These are phyloP conservation scores for Ceratina australensis DNA, from an alignment of 1,140 invertebrate genomes.

Conservation along the genomic window DNA sequence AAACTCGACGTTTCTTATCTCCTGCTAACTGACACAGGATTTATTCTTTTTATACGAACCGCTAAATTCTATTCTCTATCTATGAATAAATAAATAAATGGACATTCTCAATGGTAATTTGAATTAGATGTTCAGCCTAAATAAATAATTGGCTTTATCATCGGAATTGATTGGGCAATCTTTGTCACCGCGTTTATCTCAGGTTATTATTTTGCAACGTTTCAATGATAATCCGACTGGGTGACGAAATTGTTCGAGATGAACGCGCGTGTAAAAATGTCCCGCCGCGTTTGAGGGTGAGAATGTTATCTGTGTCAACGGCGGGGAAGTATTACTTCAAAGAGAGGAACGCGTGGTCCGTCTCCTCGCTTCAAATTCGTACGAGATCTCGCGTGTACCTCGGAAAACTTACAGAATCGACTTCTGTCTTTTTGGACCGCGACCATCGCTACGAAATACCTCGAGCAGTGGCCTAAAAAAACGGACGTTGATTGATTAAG, in stretches of 20 bases:
- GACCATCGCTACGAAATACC: conserved; percentile 10
- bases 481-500: conserved; percentile 7
- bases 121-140: neutral
- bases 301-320: neutral
- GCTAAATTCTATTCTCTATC: too few relatives aligned
- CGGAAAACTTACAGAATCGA: neutral
- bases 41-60: too few relatives aligned
- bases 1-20: too few relatives aligned
- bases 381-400: neutral
- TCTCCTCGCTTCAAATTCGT: neutral
- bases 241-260: neutral
- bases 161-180: neutral
- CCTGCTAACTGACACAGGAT: too few relatives aligned
- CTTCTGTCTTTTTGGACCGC: neutral
- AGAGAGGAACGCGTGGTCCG: neutral
- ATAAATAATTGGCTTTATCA: neutral
- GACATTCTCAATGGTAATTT: neutral
- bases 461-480: conserved; percentile 20
- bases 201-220: conserved; percentile 5
- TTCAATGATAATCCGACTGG: neutral
- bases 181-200: neutral
- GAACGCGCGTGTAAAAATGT: neutral
- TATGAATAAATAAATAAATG: neutral
- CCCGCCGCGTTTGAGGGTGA: too few relatives aligned
- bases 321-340: neutral